Evolutionary conservation across 2,888 invertebrate genomes (phyloP), one percentile per base, ranked within the genome.

Genomic region (Drosophila peninsularis): DNA sequence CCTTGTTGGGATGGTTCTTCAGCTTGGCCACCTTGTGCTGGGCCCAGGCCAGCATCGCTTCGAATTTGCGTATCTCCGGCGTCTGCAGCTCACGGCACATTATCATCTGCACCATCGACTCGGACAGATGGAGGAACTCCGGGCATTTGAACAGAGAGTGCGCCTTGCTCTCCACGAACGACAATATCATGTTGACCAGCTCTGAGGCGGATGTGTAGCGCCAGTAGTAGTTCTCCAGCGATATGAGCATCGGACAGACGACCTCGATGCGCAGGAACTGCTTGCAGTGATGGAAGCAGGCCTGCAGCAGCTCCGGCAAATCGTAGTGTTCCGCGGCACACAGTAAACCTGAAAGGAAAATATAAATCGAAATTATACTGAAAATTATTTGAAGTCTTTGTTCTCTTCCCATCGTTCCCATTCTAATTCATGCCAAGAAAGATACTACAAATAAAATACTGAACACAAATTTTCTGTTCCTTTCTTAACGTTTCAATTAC

Each of bases 271-370:
- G 94, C 39, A 98, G 94, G 92, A 97, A 98, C 92, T 98, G 98
- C 92, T 98, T 98, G 86, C 98, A 97, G 90, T 98, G 98, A 91
- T 98, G 98, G 93, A 98, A 98, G 93, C 98, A 98, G 13, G 98
- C 98, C 91, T 98, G 98, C 70, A 98, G 93, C 60, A 98, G 93
- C 91, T 98, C 98, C 0, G 98, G 98, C 68, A 98, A 93, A 92
- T 98, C 98, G 92, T 98, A 98, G 91, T 98, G 98, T 90, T 98
- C 98, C 1, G 98, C 98, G 1, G 98, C 98, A 91, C 98, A 98
- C 78, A 98, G 97, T 34, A 98, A 94, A 1, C 92, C 92, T 92
- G 50, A 17, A 10, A 47, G n/a, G 21, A 0, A 30, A 19, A 13
- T 3, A 14, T 14, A 21, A 14, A 19, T 2, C 6, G 0, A 3